Conservation (phyloP, 2,797 vertebrate genomes). For the Gymnothorax reevesii region DNA sequence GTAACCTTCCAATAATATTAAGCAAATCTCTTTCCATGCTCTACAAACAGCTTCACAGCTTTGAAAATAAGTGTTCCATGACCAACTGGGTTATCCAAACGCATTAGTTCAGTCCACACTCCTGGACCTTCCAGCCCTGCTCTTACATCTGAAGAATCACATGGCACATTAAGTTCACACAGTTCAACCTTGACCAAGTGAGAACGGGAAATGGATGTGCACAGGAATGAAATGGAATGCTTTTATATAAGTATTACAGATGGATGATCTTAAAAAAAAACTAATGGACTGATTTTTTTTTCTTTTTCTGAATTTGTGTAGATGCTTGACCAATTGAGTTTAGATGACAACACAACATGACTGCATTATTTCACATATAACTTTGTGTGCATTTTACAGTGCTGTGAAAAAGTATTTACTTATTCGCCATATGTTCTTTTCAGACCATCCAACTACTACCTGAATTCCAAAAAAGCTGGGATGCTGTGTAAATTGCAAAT, state of each 20-base stretch:
- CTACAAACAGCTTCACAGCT: conserved; percentile 28
- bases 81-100: conserved; percentile 32
- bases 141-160: conserved; percentile 28
- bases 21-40: conserved; percentile 31
- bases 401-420: too few relatives aligned
- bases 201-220: conserved; percentile 7
- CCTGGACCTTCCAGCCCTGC: conserved; percentile 16
- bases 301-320: background rate
- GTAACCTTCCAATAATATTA: conserved; percentile 32
- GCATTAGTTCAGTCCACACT: conserved; percentile 23
- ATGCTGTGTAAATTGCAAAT: too few relatives aligned
- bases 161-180: conserved; percentile 26
- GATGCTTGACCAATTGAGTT: background rate
- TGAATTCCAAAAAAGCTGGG: too few relatives aligned
- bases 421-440: too few relatives aligned
- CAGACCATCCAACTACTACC: too few relatives aligned
- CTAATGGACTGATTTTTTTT: conserved; percentile 28
- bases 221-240: conserved; percentile 20
- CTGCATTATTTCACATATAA: conserved; percentile 39
- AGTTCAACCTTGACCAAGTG: conserved; percentile 21
- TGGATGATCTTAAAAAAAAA: conserved; percentile 6
- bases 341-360: background rate
- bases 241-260: conserved; percentile 11
- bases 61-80: conserved; percentile 27
- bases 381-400: too few relatives aligned